Evolutionary conservation across 2,888 invertebrate genomes (phyloP).

Genomic region (Stenoptilia bipunctidactyla): DNA sequence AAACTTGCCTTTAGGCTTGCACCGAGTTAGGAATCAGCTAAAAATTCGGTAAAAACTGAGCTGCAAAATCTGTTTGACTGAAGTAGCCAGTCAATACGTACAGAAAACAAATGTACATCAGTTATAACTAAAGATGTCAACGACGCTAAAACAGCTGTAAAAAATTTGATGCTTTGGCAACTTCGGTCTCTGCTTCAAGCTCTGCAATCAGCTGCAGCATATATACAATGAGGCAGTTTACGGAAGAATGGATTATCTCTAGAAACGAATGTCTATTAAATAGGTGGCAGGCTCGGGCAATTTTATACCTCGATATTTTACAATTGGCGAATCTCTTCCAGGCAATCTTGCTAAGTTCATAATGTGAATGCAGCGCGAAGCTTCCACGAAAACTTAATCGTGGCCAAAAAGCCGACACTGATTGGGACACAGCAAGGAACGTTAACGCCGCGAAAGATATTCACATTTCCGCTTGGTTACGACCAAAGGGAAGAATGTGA

Average conservation of each 20-base stretch:
- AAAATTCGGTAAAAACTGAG: conserved; percentile 19
- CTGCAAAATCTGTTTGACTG: conserved; percentile 18
- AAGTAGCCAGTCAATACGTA: conserved; percentile 12
- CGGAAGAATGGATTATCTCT: conserved; percentile 18
- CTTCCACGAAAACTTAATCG: too few species aligned
- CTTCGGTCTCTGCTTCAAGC: conserved; percentile 15
- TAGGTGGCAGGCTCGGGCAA: conserved; percentile 17
- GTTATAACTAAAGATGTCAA: neutral
- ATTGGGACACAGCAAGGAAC: too few species aligned
- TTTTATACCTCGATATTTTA: conserved; percentile 20
- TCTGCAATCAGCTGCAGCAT: conserved; percentile 18
- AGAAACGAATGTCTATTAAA: conserved; percentile 20
- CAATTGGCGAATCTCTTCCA: too few species aligned
- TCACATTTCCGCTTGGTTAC: too few species aligned
- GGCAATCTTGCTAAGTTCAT: too few species aligned
- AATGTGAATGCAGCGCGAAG: too few species aligned
- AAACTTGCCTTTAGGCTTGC: conserved; percentile 16
- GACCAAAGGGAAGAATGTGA: too few species aligned
- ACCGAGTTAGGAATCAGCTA: conserved; percentile 18
- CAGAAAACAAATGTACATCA: conserved; percentile 11
- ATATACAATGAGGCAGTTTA: conserved; percentile 18
- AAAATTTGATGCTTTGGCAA: conserved; percentile 15
- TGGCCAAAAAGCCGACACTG: too few species aligned
- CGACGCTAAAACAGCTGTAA: conserved; percentile 10
- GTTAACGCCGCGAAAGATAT: too few species aligned